Evolutionary conservation across 2,888 invertebrate species (phyloP).

Genomic region (Agriopis leucophaearia): DNA sequence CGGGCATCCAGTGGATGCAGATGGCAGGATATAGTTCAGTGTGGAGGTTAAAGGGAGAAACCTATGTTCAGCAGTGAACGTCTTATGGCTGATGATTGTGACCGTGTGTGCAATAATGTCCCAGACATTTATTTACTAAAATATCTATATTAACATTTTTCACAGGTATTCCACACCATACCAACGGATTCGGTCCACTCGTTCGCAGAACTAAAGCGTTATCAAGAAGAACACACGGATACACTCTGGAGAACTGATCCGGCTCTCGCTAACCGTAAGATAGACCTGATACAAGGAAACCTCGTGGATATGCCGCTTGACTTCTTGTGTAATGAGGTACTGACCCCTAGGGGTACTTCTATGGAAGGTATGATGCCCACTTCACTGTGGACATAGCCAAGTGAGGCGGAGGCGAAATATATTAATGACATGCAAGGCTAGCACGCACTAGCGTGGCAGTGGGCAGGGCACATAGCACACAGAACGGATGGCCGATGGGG

Average conservation of each 20-base stretch:
- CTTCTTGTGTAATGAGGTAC: constrained; percentile 94
- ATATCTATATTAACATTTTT: neutral
- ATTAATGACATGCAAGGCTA: neutral
- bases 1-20: too few relatives aligned
- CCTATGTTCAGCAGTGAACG: too few relatives aligned
- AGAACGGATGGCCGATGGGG: too few relatives aligned
- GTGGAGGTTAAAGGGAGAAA: too few relatives aligned
- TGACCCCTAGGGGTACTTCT: constrained; percentile 93
- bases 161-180: constrained; percentile 93
- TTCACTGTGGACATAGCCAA: constrained; percentile 93
- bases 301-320: constrained; percentile 95
- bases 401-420: too few relatives aligned
- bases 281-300: constrained; percentile 93
- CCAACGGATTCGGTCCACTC: constrained; percentile 93
- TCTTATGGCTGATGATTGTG: too few relatives aligned
- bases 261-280: constrained; percentile 89
- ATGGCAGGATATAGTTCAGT: too few relatives aligned
- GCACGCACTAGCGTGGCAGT: too few relatives aligned
- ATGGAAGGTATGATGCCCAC: constrained; percentile 98
- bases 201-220: constrained; percentile 92
- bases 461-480: too few relatives aligned
- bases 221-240: constrained; percentile 88
- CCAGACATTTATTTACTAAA: too few relatives aligned
- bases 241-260: constrained; percentile 91
- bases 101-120: too few relatives aligned